Evolutionary conservation across 2,797 vertebrate species (phyloP).

Genomic region (Podarcis lilfordi): DNA sequence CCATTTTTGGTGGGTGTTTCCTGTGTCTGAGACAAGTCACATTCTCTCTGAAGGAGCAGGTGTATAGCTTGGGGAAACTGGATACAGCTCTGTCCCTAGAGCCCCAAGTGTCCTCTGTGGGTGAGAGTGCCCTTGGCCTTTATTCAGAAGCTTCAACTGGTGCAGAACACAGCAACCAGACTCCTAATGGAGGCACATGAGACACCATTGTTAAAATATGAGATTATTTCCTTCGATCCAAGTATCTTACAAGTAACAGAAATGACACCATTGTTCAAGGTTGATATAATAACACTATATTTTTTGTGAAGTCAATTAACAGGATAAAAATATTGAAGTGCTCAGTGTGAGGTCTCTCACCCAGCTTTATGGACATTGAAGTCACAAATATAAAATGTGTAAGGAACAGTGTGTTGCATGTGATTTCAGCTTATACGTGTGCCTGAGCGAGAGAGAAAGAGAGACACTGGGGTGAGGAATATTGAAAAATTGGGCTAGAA

Average conservation of each 20-base stretch:
- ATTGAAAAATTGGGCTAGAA: background rate
- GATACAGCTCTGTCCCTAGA: no score
- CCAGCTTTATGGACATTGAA: background rate
- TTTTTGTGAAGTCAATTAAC: background rate
- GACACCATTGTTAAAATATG: background rate
- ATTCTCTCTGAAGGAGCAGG: no score
- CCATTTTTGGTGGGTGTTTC: background rate
- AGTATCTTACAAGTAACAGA: background rate
- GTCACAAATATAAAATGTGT: background rate
- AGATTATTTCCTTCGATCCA: background rate
- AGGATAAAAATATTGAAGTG: background rate
- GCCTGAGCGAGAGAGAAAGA: no score
- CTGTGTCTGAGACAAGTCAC: no score
- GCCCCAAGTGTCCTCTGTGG: no score
- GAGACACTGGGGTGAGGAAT: background rate
- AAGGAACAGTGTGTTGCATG: background rate
- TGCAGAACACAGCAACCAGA: no score
- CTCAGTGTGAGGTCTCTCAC: background rate
- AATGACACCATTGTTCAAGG: background rate
- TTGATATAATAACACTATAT: background rate
- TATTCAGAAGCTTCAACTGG: no score
- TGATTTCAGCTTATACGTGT: background rate
- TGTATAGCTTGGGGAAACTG: no score
- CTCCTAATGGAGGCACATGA: no score
- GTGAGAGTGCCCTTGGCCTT: no score